Evolutionary conservation across 2,797 vertebrate species (phyloP), one percentile per base, ranked within the genome.

Genomic region (Fringilla coelebs): DNA sequence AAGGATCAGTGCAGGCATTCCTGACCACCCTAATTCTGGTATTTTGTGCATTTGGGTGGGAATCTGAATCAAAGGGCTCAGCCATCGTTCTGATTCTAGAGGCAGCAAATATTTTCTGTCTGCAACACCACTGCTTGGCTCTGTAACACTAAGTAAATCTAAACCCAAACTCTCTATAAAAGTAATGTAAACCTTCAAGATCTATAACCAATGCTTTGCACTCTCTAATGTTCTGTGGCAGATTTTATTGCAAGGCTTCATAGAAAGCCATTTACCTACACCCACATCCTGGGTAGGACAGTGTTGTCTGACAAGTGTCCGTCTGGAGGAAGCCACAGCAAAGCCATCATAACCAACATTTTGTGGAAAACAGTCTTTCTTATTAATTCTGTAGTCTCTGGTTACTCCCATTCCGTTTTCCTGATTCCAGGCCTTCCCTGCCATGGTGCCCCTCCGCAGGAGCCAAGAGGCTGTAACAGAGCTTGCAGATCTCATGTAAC

Each of bases 291-390:
- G 95, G 74, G 45, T 85, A 88, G 49, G 68, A 94, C 93, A 75
- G 38, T 67, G 67, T 34, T 89, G 70, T 84, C 90, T 96, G 93
- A 95, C 90, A 94, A 94, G 51, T 66, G 72, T 83, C 74, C 81
- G 90, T 68, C 91, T 93, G 91, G 63, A 88, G 54, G 55, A 96
- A 97, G 65, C 81, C 90, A 90, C 90, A 96, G 87, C 45, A 96
- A 96, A 94, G 63, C 34, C 62, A 77, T 86, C 12, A 1, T 65
- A 78, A 83, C 76, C 60, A 92, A n/a, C 2, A 13, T 75, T 80
- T 52, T 84, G 58, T 79, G 55, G 80, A 91, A 95, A 96, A 93
- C 48, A 80, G 38, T 16, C 32, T 66, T 94, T 89, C 63, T 78
- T 84, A 62, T 62, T 96, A 73, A 71, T 88, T 81, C 73, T 90